These are phyloP conservation scores for Gnathonemus longibarbis DNA, from an alignment of 2,113 vertebrate species.

Conservation along the genomic window DNA sequence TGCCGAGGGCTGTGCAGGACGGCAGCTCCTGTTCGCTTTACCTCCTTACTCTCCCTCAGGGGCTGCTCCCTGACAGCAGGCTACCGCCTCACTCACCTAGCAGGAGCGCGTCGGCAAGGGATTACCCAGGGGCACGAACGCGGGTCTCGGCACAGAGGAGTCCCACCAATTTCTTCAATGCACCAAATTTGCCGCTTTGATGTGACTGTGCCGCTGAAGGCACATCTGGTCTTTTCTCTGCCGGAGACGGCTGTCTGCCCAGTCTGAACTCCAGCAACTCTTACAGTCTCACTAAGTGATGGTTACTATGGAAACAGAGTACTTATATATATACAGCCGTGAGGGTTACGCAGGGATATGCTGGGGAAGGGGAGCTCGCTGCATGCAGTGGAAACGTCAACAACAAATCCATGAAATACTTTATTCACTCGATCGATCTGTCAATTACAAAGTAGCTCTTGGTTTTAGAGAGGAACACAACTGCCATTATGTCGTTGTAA, in stretches of 20 bases:
- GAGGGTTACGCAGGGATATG: conserved; percentile 26
- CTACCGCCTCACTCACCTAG: not conserved
- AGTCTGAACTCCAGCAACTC: conserved; percentile 43
- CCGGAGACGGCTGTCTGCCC: conserved; percentile 21
- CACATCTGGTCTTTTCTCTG: conserved; percentile 31
- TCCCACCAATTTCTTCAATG: conserved; percentile 11
- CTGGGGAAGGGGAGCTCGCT: not conserved
- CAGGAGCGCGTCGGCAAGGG: not conserved
- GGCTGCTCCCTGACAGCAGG: not conserved
- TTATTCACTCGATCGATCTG: no score
- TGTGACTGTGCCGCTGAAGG: conserved; percentile 29
- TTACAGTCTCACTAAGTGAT: conserved; percentile 32
- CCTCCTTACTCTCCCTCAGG: not conserved
- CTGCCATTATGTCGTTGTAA: not conserved
- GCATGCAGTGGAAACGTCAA: not conserved
- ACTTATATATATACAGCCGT: conserved; percentile 24
- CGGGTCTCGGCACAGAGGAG: not conserved
- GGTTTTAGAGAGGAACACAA: not conserved
- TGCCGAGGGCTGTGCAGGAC: not conserved
- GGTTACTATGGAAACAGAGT: conserved; percentile 53
- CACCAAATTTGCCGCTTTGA: conserved; percentile 18
- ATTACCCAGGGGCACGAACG: not conserved
- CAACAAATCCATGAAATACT: not conserved
- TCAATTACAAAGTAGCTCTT: not conserved
- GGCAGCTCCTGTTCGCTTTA: not conserved